A percentile compares a stretch with the other conserved stretches of the same genome.
Conservation (phyloP, 2,888 invertebrate species). For the Tachina lurida region DNA sequence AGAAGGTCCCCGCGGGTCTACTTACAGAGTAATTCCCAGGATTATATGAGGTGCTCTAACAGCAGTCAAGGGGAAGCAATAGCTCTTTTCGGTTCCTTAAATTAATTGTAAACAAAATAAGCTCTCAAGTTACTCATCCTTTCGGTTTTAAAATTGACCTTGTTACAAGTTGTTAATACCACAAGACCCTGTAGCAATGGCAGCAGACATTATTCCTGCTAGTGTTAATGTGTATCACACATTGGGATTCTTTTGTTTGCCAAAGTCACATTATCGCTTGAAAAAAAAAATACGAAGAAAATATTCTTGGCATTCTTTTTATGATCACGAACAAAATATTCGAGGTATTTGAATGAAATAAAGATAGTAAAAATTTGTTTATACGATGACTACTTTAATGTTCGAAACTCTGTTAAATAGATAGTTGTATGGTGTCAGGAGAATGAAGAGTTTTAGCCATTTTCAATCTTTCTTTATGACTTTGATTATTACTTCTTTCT, state of each 20-base stretch:
- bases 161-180: not conserved
- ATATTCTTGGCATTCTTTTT: slow-evolving; percentile 77
- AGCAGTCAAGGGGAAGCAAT: no score
- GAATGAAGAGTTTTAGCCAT: no score
- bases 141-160: no score
- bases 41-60: no score
- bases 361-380: not conserved
- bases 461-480: no score
- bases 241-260: slow-evolving; percentile 13
- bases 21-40: no score
- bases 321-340: slow-evolving; percentile 75
- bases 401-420: not conserved
- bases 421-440: no score
- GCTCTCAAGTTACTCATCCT: no score
- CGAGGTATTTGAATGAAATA: slow-evolving; percentile 37
- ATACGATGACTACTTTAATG: not conserved
- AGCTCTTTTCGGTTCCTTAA: no score
- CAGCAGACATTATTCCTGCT: not conserved
- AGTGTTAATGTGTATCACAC: slow-evolving; percentile 54
- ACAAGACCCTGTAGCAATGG: slow-evolving; percentile 19
- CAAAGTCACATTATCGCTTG: slow-evolving; percentile 48
- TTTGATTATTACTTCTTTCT: no score
- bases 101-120: no score
- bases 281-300: slow-evolving; percentile 65
- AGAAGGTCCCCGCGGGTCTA: no score